A percentile compares a stretch with the other conserved stretches of the same genome.
Conservation (phyloP, 2,797 vertebrate species). For the Onychomys torridus region DNA sequence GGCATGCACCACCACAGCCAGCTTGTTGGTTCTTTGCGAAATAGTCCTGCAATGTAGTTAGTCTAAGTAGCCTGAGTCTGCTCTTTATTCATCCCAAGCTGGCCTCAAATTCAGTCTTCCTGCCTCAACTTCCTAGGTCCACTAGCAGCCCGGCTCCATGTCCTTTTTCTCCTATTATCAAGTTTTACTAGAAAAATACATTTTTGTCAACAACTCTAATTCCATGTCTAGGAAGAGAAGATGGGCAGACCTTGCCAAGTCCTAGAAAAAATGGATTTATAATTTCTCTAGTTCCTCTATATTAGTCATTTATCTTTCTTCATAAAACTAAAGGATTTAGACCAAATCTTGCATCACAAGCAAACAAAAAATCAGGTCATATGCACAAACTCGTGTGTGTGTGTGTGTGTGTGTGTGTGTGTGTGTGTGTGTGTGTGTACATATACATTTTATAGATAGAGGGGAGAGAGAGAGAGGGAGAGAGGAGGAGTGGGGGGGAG, state of each 20-base stretch:
- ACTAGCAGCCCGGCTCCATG: not conserved
- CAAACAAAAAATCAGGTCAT: conserved; percentile 57
- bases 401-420: too few relatives aligned
- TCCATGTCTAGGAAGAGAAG: not conserved
- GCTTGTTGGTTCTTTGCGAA: not conserved
- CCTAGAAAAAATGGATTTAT: conserved; percentile 40
- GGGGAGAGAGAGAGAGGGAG: not conserved
- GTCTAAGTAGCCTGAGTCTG: not conserved
- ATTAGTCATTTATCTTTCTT: conserved; percentile 41
- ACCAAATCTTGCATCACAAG: conserved; percentile 44
- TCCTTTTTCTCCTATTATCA: conserved; percentile 4
- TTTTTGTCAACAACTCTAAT: conserved; percentile 15
- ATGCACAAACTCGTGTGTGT: not conserved
- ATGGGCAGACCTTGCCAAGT: conserved; percentile 44
- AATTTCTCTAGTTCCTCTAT: conserved; percentile 54
- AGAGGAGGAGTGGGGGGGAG: not conserved
- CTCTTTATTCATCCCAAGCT: not conserved
- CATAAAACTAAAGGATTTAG: conserved; percentile 34
- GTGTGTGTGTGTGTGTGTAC: too few relatives aligned
- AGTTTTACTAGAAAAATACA: not conserved
- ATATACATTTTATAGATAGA: not conserved
- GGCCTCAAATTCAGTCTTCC: not conserved
- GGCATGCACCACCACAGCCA: not conserved
- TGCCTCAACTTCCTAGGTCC: not conserved
- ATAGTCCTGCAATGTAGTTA: not conserved